phyloP scores from a whole-genome alignment of 2,797 vertebrate genomes.

The Enteromius mattozi region DNA sequence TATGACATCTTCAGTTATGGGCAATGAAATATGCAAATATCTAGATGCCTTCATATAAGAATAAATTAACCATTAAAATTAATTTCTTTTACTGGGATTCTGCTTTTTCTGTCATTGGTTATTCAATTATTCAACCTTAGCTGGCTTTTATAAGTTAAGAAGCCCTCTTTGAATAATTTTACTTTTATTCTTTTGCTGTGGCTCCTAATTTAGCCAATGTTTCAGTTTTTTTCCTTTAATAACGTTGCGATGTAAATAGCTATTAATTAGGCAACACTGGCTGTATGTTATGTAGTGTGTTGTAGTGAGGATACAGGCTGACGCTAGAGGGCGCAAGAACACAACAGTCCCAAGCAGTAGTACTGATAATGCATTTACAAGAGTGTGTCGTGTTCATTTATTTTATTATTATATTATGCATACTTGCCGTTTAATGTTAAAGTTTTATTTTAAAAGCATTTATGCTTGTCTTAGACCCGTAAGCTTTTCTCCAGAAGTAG shows the following conservation, averaged over 20 bases:
- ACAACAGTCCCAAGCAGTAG: background rate
- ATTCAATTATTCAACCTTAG: background rate
- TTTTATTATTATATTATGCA: background rate
- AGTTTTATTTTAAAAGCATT: background rate
- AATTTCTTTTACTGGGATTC: background rate
- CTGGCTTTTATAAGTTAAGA: background rate
- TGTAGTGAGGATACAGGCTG: background rate
- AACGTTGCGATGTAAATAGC: background rate
- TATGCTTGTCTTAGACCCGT: background rate
- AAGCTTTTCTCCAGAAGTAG: background rate
- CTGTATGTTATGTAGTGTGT: background rate
- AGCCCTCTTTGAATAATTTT: background rate
- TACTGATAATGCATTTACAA: background rate
- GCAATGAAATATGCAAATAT: background rate
- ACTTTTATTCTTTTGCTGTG: background rate
- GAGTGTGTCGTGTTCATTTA: background rate
- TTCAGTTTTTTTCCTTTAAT: background rate
- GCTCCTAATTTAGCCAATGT: background rate
- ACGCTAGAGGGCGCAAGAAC: slow-evolving; percentile 29
- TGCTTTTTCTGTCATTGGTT: background rate
- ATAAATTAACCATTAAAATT: background rate
- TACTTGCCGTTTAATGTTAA: background rate
- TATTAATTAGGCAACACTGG: background rate
- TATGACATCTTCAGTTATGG: background rate
- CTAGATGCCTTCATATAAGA: background rate